Evolutionary conservation across 2,797 vertebrate genomes (phyloP).

Genomic region (Notolabrus celidotus): DNA sequence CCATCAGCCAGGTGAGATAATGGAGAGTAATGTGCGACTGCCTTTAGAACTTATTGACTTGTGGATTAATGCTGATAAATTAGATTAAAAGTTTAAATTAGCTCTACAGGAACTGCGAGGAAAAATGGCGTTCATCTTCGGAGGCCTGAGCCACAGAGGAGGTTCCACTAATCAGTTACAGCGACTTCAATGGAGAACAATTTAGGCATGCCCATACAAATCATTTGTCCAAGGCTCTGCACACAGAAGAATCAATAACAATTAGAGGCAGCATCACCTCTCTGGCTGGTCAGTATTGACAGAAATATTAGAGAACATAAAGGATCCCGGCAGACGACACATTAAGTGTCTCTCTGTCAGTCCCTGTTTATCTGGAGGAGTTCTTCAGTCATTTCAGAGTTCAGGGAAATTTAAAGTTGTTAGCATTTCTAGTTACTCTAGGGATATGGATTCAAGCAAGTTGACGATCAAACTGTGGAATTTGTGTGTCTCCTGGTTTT

Average conservation of each 20-base stretch:
- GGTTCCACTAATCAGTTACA: slow-evolving; percentile 39
- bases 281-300: slow-evolving; percentile 53
- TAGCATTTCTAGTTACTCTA: slow-evolving; percentile 43
- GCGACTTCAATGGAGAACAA: slow-evolving; percentile 34
- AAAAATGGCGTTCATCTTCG: slow-evolving; percentile 12
- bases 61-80: slow-evolving; percentile 75
- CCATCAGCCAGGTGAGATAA: slow-evolving; percentile 74
- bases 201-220: slow-evolving; percentile 53
- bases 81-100: slow-evolving; percentile 77
- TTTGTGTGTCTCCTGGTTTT: background rate
- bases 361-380: slow-evolving; percentile 21
- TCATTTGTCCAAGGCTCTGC: slow-evolving; percentile 50
- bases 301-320: slow-evolving; percentile 53
- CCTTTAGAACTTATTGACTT: slow-evolving; percentile 77
- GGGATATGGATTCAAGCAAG: slow-evolving; percentile 29
- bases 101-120: slow-evolving; percentile 60
- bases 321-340: slow-evolving; percentile 31
- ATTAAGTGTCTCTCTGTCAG: slow-evolving; percentile 10
- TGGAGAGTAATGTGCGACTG: slow-evolving; percentile 76
- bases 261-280: slow-evolving; percentile 45
- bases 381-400: slow-evolving; percentile 36
- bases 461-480: background rate
- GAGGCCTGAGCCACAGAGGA: slow-evolving; percentile 31
- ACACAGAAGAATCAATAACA: slow-evolving; percentile 57
- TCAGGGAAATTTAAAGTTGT: slow-evolving; percentile 46